Evolutionary conservation across 2,113 vertebrate species (phyloP).

Genomic region (Colossoma macropomum): DNA sequence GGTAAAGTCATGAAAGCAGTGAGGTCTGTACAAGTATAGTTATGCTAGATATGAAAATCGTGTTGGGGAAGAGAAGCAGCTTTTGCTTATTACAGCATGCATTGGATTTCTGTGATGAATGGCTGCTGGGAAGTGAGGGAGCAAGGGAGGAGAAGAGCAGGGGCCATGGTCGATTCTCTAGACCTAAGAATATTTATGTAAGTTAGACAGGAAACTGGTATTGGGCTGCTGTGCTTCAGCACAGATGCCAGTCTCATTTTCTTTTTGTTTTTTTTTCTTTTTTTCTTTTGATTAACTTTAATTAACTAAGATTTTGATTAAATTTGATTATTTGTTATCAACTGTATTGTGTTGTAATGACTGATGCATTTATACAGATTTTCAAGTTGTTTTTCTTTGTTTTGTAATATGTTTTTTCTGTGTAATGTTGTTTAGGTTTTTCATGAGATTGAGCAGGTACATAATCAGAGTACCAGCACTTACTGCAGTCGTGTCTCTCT

Average conservation of each 20-base stretch:
- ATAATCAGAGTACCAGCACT: background rate
- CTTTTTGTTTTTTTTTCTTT: background rate
- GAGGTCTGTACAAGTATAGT: too few species aligned
- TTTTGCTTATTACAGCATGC: slow-evolving; percentile 19
- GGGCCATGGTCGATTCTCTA: background rate
- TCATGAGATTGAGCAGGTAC: background rate
- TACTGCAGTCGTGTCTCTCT: background rate
- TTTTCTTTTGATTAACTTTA: background rate
- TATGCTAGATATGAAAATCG: slow-evolving; percentile 1
- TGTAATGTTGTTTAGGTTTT: background rate
- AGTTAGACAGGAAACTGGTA: background rate
- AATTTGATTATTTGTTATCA: background rate
- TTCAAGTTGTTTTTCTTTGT: too few species aligned
- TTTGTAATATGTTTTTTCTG: too few species aligned
- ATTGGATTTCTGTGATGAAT: slow-evolving; percentile 49
- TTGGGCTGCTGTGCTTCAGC: background rate
- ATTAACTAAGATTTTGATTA: background rate
- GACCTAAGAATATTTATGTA: background rate
- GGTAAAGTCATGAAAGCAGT: background rate
- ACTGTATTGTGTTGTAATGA: too few species aligned
- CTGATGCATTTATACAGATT: background rate
- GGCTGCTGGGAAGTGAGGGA: background rate
- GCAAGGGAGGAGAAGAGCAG: background rate
- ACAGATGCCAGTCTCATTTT: background rate
- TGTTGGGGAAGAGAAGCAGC: slow-evolving; percentile 15